Evolutionary conservation across 37 sponge, comb jelly and placozoan genomes (phyloP).

Genomic region (Halisarca cf. caerulea): DNA sequence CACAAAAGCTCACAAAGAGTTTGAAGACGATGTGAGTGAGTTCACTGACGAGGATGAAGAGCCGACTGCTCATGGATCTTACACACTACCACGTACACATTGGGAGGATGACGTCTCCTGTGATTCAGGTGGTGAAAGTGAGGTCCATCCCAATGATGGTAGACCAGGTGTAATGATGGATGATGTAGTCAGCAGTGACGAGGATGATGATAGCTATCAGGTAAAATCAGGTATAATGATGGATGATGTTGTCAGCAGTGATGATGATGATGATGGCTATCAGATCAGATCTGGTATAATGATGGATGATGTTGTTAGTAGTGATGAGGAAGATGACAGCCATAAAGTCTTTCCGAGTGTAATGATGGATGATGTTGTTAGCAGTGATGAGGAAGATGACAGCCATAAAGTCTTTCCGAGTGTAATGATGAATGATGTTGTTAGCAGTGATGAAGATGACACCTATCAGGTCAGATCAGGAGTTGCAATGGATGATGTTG

Average conservation of each 20-base stretch:
- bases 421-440: not conserved
- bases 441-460: not conserved
- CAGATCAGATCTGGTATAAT: not conserved
- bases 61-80: not conserved
- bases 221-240: not conserved
- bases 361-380: not conserved
- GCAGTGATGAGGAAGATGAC: not conserved
- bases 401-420: not conserved
- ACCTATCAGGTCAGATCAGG: no score
- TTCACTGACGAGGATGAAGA: not conserved
- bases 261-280: not conserved
- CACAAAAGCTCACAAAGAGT: no score
- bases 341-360: not conserved
- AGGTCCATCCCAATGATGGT: no score
- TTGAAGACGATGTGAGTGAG: not conserved
- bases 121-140: no score
- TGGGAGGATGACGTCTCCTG: not conserved
- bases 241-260: not conserved
- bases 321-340: not conserved
- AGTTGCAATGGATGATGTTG: not conserved
- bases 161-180: not conserved
- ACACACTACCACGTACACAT: not conserved
- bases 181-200: not conserved
- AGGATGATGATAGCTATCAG: not conserved
- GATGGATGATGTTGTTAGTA: not conserved